Conservation (phyloP, 2,888 invertebrate genomes). For the Chrysotoxum bicinctum region DNA sequence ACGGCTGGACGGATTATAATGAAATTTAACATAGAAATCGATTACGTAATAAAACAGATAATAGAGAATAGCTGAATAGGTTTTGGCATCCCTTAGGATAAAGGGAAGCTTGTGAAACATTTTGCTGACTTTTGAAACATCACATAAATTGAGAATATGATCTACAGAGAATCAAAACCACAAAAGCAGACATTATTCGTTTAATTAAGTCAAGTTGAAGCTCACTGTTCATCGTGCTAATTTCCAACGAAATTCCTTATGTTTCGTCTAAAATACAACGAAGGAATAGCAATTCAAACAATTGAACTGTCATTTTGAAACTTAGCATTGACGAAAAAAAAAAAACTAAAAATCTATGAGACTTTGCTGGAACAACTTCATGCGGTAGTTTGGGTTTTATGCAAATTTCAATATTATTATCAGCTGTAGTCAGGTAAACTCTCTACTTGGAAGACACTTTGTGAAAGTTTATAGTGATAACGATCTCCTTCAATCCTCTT, state of each 20-base stretch:
- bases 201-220: neutral
- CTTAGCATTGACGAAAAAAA: neutral
- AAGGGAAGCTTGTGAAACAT: too few species aligned
- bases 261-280: neutral
- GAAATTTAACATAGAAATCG: too few species aligned
- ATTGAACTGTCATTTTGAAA: slow-evolving; percentile 12
- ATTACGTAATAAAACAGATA: too few species aligned
- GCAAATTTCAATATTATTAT: slow-evolving; percentile 45
- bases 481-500: slow-evolving; percentile 49
- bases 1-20: too few species aligned
- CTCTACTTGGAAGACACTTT: slow-evolving; percentile 11
- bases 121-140: too few species aligned
- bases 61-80: too few species aligned
- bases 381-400: slow-evolving; percentile 32
- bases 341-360: neutral
- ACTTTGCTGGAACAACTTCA: slow-evolving; percentile 1
- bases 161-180: too few species aligned
- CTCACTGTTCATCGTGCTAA: too few species aligned
- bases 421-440: slow-evolving; percentile 25
- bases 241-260: neutral
- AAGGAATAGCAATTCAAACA: neutral
- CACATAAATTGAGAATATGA: too few species aligned
- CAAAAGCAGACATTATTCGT: too few species aligned
- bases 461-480: slow-evolving; percentile 51
- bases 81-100: too few species aligned